Evolutionary conservation across 2,888 invertebrate species (phyloP), one percentile per base, ranked within the genome.

Genomic region (Drosophila pseudotalamancana): DNA sequence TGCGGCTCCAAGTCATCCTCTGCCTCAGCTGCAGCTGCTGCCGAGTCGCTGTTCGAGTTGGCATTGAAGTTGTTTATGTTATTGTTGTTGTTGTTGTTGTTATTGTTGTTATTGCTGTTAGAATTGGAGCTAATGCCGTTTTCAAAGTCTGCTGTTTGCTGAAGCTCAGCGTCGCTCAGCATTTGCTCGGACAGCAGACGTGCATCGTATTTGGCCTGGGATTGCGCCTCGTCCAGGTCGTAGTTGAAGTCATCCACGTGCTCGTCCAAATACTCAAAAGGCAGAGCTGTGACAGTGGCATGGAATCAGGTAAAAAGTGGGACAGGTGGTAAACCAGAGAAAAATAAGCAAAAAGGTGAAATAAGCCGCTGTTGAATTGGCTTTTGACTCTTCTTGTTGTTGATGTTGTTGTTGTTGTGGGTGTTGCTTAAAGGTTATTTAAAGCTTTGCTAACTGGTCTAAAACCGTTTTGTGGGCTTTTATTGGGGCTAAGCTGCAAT

Each of bases 201-300:
- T 54, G 91, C 88, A 86, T 91, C 91, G 70, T 91, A 91, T 84
- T 91, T 91, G 29, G 90, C 91, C 69, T 91, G 89, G 34, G 91
- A 91, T 72, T 91, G 91, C 45, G 89, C 90, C 45, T 90, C 90
- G 64, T 91, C 91, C 86, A 91, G 88, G 77, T 91, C 91, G 61
- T 91, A 91, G 49, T 88, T 89, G 64, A 89, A 85, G 64, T 90
- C 89, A 51, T 90, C 72, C 35, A 69, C 89, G 66, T 89, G 90
- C 74, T 90, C 90, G 59, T 91, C 91, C 34, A 88, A 80, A 67
- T 91, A 91, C 71, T 91, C 91, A 60, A 90, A 87, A 29, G 91
- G 90, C 59, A 89, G 78, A 68, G 82, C 68, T 88, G 37, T 12
- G 16, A 6, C 19, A 5, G 16, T 4, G 4, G 2, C 5, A 14